Conservation (phyloP, 2,113 vertebrate genomes). For the Bujurquina vittata region DNA sequence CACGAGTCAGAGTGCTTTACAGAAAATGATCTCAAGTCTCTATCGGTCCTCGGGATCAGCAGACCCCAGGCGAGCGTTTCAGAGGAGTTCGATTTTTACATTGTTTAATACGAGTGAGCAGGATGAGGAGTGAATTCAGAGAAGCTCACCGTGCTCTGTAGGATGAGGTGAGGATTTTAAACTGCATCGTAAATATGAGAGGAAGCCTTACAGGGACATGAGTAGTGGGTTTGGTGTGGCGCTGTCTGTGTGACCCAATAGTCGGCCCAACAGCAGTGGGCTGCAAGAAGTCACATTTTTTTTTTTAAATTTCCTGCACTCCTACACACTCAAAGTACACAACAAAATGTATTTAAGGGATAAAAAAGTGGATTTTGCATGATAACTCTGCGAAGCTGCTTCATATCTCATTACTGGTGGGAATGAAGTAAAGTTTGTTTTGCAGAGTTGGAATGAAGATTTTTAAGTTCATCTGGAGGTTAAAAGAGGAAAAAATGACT, state of each 20-base stretch:
- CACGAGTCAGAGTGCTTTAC: no score
- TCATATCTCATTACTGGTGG: neutral
- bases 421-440: neutral
- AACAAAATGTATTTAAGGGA: no score
- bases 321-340: no score
- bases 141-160: no score
- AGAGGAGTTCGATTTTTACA: neutral
- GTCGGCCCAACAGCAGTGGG: neutral
- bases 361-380: no score
- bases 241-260: neutral
- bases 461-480: neutral
- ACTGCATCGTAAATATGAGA: neutral
- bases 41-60: neutral
- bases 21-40: no score
- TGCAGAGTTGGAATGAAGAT: neutral
- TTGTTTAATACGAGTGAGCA: no score
- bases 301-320: no score
- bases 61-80: neutral
- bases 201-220: neutral
- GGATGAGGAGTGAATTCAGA: no score
- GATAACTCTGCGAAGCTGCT: neutral
- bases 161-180: neutral
- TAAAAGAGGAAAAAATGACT: neutral
- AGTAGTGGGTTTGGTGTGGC: neutral
- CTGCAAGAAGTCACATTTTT: neutral